A percentile compares a stretch with the other conserved stretches of the same genome.
phyloP scores from a whole-genome alignment of 2,113 vertebrate genomes.

The Channa argus region DNA sequence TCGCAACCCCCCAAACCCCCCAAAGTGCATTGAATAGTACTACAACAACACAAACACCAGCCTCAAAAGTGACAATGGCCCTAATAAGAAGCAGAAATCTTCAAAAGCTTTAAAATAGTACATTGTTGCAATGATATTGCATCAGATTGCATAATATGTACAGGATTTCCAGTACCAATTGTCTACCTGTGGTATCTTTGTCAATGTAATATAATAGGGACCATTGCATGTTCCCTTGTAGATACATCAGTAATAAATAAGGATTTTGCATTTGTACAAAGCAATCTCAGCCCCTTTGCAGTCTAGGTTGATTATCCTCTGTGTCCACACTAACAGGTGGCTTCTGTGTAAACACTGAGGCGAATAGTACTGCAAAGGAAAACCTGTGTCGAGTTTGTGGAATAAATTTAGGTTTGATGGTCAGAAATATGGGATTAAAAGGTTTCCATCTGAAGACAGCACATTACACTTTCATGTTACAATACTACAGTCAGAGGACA shows the following conservation, averaged over 20 bases:
- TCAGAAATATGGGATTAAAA: neutral
- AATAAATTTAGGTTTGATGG: neutral
- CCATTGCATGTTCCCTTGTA: neutral
- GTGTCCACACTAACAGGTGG: neutral
- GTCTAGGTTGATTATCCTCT: neutral
- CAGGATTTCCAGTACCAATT: conserved; percentile 6
- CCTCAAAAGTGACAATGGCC: neutral
- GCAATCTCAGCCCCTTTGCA: neutral
- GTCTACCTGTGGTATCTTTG: neutral
- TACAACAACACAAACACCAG: neutral
- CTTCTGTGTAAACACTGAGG: neutral
- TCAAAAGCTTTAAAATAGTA: conserved; percentile 18
- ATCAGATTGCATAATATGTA: conserved; percentile 1
- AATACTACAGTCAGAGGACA: neutral
- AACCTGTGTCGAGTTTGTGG: neutral
- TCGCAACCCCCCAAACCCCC: no score
- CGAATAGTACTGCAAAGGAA: neutral
- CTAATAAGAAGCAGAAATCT: neutral
- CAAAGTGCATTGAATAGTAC: neutral
- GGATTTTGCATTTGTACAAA: neutral
- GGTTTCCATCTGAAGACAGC: neutral
- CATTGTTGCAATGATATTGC: conserved; percentile 26
- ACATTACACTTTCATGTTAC: neutral
- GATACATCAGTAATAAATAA: neutral
- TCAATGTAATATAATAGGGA: conserved; percentile 1